Base-by-base conservation (phyloP, 2,888 invertebrate species). In the Chymomyza amoena region DNA sequence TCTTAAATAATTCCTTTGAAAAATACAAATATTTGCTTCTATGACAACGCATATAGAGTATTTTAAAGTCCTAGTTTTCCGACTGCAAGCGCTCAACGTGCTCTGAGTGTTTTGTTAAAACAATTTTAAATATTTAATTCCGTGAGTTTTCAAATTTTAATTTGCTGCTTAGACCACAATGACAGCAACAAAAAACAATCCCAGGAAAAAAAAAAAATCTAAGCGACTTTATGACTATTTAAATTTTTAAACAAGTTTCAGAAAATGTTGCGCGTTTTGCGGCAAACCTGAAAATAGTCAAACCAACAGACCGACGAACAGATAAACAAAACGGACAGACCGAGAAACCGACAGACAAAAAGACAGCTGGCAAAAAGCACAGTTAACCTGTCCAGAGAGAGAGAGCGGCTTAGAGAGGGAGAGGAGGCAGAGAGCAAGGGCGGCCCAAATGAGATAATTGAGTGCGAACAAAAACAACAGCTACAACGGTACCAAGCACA, bases 391-490 rank as follows among this genome's bases (percentile, higher is more conserved):
- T 62, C 66, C 61, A 59, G 32, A 9, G 32, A 7, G 7, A 32
- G 32, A 9, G 32, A 32, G 32, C 6, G 28, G 25, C 67, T 57
- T 56, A 32, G 16, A 32, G 32, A 50, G 50, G 18, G 36, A 15
- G 4, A 18, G 51, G 18, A 5, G 28, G 36, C 20, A 7, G 66
- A 45, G 70, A 66, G 73, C 1, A 3, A 1, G 3, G 25, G 66
- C 75, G 73, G 10, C 25, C 52, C 18, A 32, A 83, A 76, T 76
- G 71, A 80, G 79, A 77, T 84, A 88, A 84, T 88, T 88, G 82
- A 87, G 88, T 87, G 87, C 67, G 76, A 81, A 70, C 13, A 51
- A 54, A 15, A 54, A 51, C 51, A 51, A 51, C 15, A 51, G 20
- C 16, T 18, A 54, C 54, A 54, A 54, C 54, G 18, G 20, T 4